phyloP scores from a whole-genome alignment of 2,888 invertebrate species.

The Cheilosia soror region DNA sequence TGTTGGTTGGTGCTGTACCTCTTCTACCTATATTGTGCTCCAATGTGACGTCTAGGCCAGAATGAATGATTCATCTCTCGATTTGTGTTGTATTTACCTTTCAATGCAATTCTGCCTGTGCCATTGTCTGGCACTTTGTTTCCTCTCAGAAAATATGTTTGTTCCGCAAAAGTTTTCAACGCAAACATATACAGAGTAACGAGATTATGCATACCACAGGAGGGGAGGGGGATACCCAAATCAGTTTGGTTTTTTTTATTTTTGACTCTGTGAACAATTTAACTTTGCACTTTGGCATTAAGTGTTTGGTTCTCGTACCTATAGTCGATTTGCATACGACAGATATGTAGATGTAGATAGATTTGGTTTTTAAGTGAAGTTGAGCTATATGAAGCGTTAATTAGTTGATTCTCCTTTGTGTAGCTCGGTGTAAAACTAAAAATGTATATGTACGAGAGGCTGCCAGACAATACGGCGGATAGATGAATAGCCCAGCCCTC shows the following conservation, averaged over 20 bases:
- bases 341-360: too few species aligned
- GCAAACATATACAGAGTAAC: constrained; percentile 29
- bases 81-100: constrained; percentile 69
- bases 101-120: constrained; percentile 33
- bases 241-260: neutral
- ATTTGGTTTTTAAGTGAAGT: too few species aligned
- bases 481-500: too few species aligned
- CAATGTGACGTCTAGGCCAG: constrained; percentile 37
- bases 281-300: neutral
- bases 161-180: constrained; percentile 18
- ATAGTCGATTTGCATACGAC: too few species aligned
- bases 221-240: constrained; percentile 34
- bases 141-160: constrained; percentile 51
- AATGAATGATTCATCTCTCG: constrained; percentile 71
- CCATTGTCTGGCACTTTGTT: constrained; percentile 30
- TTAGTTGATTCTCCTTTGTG: too few species aligned
- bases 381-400: too few species aligned
- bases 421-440: too few species aligned
- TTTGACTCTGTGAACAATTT: neutral
- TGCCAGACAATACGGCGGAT: too few species aligned
- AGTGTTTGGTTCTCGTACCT: too few species aligned
- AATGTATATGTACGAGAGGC: too few species aligned
- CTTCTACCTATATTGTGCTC: neutral
- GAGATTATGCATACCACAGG: constrained; percentile 50
- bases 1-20: neutral